phyloP scores from a whole-genome alignment of 2,888 invertebrate genomes.

The Temnothorax ravouxi region DNA sequence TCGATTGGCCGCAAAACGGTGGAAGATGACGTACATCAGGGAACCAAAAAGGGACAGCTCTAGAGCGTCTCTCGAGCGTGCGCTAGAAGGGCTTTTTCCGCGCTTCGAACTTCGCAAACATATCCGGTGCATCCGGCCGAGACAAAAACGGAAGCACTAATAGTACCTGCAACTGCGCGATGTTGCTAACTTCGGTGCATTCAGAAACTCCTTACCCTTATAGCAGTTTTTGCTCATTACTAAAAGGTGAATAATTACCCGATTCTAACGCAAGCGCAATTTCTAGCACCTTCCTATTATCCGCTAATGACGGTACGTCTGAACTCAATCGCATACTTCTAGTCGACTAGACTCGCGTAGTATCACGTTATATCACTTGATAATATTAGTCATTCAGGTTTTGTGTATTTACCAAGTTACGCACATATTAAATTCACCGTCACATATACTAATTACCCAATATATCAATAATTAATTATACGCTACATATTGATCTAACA shows the following conservation, averaged over 20 bases:
- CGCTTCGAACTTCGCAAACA: constrained; percentile 56
- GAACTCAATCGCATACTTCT: constrained; percentile 43
- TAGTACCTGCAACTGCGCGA: constrained; percentile 58
- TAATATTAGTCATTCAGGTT: constrained; percentile 11
- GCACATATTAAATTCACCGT: neutral
- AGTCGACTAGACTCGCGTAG: neutral
- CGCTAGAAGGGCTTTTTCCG: constrained; percentile 52
- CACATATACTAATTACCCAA: too few relatives aligned
- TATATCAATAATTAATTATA: neutral
- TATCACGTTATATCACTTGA: neutral
- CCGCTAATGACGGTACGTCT: constrained; percentile 28
- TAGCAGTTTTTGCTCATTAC: constrained; percentile 46
- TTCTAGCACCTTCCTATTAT: constrained; percentile 47
- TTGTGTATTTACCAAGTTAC: neutral
- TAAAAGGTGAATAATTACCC: constrained; percentile 57
- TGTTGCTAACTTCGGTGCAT: constrained; percentile 56
- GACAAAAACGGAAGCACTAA: constrained; percentile 58
- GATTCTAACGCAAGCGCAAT: constrained; percentile 35
- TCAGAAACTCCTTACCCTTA: constrained; percentile 56
- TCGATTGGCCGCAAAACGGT: constrained; percentile 21
- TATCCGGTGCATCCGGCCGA: constrained; percentile 54
- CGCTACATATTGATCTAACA: neutral
- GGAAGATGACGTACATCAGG: constrained; percentile 30
- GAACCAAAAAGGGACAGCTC: constrained; percentile 39
- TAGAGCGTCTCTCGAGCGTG: constrained; percentile 24